A percentile compares a stretch with the other conserved stretches of the same genome.
Conservation (phyloP, 2,888 invertebrate genomes). For the Malacosoma neustria region DNA sequence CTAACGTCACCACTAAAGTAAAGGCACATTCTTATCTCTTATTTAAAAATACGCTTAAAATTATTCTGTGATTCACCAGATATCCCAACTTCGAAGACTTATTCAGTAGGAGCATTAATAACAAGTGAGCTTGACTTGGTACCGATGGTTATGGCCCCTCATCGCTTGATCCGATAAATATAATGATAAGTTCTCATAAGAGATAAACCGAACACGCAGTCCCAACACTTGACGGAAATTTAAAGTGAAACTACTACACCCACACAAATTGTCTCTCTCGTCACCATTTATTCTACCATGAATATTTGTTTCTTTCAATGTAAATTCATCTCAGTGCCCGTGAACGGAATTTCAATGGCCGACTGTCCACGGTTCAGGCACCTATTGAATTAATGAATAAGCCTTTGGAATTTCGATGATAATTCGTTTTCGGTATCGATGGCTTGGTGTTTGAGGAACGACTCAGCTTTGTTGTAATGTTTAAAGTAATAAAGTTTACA, state of each 20-base stretch:
- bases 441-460: background rate
- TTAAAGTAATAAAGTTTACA: background rate
- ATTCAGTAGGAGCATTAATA: too few relatives aligned
- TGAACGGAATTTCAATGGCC: slow-evolving; percentile 28
- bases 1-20: too few relatives aligned
- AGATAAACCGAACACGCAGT: too few relatives aligned
- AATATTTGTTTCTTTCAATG: slow-evolving; percentile 43
- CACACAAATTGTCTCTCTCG: background rate
- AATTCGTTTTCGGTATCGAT: slow-evolving; percentile 1
- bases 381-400: slow-evolving; percentile 14
- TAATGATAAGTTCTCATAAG: too few relatives aligned
- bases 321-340: slow-evolving; percentile 28
- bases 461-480: background rate
- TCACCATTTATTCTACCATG: background rate
- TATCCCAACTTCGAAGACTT: too few relatives aligned
- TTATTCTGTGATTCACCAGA: too few relatives aligned
- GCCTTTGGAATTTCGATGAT: slow-evolving; percentile 2
- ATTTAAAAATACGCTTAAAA: too few relatives aligned
- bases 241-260: slow-evolving; percentile 1
- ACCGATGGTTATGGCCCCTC: too few relatives aligned
- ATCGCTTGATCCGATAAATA: too few relatives aligned
- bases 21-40: too few relatives aligned
- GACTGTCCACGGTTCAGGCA: slow-evolving; percentile 9
- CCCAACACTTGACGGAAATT: too few relatives aligned
- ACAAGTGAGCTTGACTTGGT: too few relatives aligned